phyloP scores from a whole-genome alignment of 2,888 invertebrate species.

The Mantis religiosa region DNA sequence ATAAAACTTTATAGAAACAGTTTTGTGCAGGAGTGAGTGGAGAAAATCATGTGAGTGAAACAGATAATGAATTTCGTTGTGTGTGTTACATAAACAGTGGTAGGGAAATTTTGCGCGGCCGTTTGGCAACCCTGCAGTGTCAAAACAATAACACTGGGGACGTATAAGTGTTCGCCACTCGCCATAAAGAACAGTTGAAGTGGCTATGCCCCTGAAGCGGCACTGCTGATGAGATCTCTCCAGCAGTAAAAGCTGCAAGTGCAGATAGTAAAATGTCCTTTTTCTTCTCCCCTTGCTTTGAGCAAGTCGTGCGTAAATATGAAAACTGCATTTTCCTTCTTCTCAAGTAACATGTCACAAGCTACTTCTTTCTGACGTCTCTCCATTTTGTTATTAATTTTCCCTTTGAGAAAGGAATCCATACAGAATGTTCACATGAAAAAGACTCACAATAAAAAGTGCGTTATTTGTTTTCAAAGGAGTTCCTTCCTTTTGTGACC shows the following conservation, averaged over 20 bases:
- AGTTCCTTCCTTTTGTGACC: no score
- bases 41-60: no score
- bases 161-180: background rate
- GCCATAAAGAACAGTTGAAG: background rate
- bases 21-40: no score
- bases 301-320: no score
- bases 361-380: background rate
- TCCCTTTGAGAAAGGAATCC: no score
- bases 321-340: background rate
- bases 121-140: background rate
- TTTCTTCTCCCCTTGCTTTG: background rate
- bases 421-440: no score
- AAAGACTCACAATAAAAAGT: no score
- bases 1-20: no score
- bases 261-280: background rate
- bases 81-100: background rate
- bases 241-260: background rate
- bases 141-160: background rate
- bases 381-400: no score
- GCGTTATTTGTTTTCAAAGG: no score
- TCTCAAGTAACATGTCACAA: background rate
- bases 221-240: background rate
- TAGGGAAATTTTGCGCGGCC: background rate
- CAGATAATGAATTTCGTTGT: no score
- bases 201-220: background rate